Conservation (phyloP, 2,888 invertebrate species). For the Pristionchus mayeri region DNA sequence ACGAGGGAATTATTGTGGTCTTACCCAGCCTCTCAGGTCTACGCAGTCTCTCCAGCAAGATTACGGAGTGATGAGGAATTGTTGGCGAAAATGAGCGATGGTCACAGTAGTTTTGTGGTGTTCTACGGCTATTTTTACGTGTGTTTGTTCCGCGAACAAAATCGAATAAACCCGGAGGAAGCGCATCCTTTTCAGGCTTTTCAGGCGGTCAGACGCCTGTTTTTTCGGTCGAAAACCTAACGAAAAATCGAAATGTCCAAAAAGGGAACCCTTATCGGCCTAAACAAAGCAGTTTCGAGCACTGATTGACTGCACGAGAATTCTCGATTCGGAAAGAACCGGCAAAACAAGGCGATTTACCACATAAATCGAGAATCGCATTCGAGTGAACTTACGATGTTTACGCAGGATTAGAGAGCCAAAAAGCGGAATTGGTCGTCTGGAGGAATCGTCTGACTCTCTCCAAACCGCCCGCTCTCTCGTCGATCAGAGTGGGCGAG, state of each 20-base stretch:
- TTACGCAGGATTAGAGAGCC: not conserved
- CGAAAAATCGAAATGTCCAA: no score
- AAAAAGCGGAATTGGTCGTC: not conserved
- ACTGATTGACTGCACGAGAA: not conserved
- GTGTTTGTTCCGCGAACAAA: no score
- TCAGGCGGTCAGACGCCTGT: no score
- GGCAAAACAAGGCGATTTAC: slow-evolving; percentile 35
- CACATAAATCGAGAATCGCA: not conserved
- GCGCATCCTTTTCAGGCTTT: no score
- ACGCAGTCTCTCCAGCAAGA: no score
- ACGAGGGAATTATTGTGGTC: no score
- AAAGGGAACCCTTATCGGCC: no score
- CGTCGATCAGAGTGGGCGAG: not conserved
- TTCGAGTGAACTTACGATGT: not conserved
- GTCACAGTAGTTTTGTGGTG: not conserved
- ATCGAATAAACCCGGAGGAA: no score
- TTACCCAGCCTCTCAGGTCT: no score
- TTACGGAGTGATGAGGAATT: not conserved
- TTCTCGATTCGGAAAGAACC: not conserved
- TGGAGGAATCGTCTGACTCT: no score
- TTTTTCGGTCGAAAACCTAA: no score
- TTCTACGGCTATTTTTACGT: not conserved
- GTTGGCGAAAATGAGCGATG: not conserved
- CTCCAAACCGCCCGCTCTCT: not conserved
- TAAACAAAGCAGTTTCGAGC: no score